These are phyloP conservation scores for Nudaria mundana DNA, from an alignment of 2,888 invertebrate species.

Conservation along the genomic window DNA sequence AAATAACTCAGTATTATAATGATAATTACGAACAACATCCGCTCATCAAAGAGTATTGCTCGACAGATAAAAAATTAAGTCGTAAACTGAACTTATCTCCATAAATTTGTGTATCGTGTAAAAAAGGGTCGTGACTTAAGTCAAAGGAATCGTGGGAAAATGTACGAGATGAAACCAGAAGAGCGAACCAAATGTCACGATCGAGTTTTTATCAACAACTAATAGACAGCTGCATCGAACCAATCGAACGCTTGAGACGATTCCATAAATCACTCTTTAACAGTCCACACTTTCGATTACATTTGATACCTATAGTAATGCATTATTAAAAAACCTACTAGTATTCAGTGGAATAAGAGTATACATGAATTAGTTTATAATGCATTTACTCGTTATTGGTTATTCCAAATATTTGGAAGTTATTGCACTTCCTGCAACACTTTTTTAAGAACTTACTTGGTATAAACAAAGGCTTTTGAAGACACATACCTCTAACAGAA, in stretches of 20 bases:
- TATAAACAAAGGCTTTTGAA: slow-evolving; percentile 9
- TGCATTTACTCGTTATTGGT: too few species aligned
- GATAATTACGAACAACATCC: slow-evolving; percentile 4
- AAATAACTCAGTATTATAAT: slow-evolving; percentile 7
- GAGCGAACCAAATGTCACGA: slow-evolving; percentile 45
- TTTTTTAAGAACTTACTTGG: slow-evolving; percentile 29
- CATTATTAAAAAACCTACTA: too few species aligned
- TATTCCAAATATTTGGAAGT: too few species aligned
- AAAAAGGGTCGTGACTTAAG: slow-evolving; percentile 49
- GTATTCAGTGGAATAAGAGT: too few species aligned
- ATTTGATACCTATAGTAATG: background rate
- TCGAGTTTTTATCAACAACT: slow-evolving; percentile 51
- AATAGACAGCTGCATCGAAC: slow-evolving; percentile 16
- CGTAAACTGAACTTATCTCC: slow-evolving; percentile 28
- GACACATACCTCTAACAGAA: slow-evolving; percentile 55
- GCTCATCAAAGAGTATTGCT: slow-evolving; percentile 1
- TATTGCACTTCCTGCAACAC: too few species aligned
- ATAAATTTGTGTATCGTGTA: slow-evolving; percentile 26
- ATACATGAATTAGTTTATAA: too few species aligned
- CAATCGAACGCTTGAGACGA: slow-evolving; percentile 19
- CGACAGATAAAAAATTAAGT: slow-evolving; percentile 6
- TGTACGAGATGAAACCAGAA: slow-evolving; percentile 43
- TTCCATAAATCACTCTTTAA: slow-evolving; percentile 14
- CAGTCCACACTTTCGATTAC: background rate
- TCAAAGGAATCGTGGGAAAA: slow-evolving; percentile 59